Percentiles rank a stretch among this genome's conserved stretches.
Evolutionary conservation across 2,888 invertebrate species (phyloP).

Genomic region (Rhorus exstirpatorius): DNA sequence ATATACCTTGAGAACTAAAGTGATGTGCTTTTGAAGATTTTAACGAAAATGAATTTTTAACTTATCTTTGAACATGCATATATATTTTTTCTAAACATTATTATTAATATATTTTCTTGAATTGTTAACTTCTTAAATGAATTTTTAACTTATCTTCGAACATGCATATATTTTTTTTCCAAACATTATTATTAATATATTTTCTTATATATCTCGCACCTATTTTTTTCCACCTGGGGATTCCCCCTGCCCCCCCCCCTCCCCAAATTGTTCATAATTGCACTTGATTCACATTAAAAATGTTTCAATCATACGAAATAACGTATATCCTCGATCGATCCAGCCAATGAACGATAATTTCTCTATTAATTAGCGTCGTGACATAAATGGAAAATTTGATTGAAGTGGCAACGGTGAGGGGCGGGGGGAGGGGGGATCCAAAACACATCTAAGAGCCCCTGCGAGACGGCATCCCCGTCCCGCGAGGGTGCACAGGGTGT

Average conservation of each 20-base stretch:
- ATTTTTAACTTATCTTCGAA: no score
- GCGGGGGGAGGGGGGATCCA: neutral
- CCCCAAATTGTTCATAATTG: neutral
- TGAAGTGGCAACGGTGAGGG: conserved; percentile 2
- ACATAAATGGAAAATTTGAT: conserved; percentile 40
- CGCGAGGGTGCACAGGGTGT: conserved; percentile 58
- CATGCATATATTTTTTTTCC: no score
- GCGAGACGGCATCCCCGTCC: conserved; percentile 66
- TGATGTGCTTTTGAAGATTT: no score
- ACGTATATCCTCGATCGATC: conserved; percentile 14
- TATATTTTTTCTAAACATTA: no score
- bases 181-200: no score
- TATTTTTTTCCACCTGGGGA: no score
- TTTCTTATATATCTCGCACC: no score
- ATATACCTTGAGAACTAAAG: no score
- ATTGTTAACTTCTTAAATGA: no score
- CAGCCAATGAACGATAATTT: conserved; percentile 52
- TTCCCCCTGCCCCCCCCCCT: neutral
- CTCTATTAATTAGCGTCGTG: conserved; percentile 43
- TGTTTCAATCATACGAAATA: neutral
- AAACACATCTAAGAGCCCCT: conserved; percentile 62
- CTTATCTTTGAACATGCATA: no score
- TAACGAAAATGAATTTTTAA: no score
- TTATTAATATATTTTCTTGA: no score
- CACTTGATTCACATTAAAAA: neutral